Conservation (phyloP, 2,888 invertebrate species). For the Caenorhabditis imperialis region DNA sequence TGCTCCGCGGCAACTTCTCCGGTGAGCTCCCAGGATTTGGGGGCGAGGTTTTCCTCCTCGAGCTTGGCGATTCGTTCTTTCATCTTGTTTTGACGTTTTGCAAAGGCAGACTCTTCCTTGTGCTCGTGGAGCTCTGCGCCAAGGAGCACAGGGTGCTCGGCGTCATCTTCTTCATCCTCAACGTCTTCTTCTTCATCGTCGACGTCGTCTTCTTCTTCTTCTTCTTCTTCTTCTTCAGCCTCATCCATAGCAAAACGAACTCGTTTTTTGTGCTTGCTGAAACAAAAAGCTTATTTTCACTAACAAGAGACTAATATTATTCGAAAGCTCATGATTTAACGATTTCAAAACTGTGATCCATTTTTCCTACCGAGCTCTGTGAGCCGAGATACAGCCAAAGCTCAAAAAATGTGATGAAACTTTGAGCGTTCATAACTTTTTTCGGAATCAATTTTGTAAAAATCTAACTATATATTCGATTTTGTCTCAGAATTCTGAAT, state of each 20-base stretch:
- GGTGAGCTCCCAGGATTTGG: constrained; percentile 93
- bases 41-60: constrained; percentile 82
- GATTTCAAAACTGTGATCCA: too few species aligned
- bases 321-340: too few species aligned
- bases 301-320: too few species aligned
- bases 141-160: constrained; percentile 45
- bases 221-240: constrained; percentile 40
- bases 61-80: constrained; percentile 79
- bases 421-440: too few species aligned
- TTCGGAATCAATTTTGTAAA: too few species aligned
- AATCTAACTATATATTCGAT: too few species aligned
- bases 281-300: too few species aligned
- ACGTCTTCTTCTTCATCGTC: constrained; percentile 44
- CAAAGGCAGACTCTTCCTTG: constrained; percentile 44
- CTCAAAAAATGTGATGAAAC: too few species aligned
- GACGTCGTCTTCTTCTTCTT: constrained; percentile 40
- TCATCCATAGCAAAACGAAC: constrained; percentile 61
- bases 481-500: too few species aligned
- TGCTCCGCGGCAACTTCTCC: constrained; percentile 88
- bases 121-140: constrained; percentile 49
- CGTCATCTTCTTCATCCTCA: constrained; percentile 47
- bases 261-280: constrained; percentile 45
- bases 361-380: too few species aligned
- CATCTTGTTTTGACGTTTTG: constrained; percentile 60
- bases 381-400: too few species aligned